These are phyloP conservation scores for Drosophila albomicans DNA, from an alignment of 1,140 invertebrate species.

Conservation along the genomic window DNA sequence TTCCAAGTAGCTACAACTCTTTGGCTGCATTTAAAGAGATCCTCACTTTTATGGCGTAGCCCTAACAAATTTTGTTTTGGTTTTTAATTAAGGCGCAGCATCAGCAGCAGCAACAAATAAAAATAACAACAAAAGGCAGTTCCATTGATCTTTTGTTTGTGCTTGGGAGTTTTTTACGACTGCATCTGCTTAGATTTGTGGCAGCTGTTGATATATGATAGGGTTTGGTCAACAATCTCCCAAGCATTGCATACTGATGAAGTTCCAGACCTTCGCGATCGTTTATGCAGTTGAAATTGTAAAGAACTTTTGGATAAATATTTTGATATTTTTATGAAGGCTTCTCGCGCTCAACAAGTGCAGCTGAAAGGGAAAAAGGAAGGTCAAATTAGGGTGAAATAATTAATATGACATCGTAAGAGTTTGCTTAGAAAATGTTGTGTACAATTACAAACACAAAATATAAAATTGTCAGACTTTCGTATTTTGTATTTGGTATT, in stretches of 20 bases:
- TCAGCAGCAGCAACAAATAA: constrained; percentile 17
- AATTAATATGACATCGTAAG: neutral
- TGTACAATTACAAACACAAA: too few relatives aligned
- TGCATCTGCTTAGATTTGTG: constrained; percentile 56
- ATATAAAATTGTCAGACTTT: too few relatives aligned
- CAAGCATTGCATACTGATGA: constrained; percentile 4
- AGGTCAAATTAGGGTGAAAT: neutral
- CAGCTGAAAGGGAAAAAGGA: neutral
- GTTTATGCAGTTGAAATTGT: constrained; percentile 7
- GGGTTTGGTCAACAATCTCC: constrained; percentile 37
- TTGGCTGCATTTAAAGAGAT: constrained; percentile 49
- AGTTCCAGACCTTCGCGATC: constrained; percentile 5
- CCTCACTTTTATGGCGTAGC: constrained; percentile 59
- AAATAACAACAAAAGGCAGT: constrained; percentile 24
- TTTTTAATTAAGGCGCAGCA: constrained; percentile 67
- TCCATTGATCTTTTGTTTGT: constrained; percentile 69
- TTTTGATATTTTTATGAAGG: constrained; percentile 23
- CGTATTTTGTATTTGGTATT: too few relatives aligned
- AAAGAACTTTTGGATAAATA: constrained; percentile 23
- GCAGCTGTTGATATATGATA: constrained; percentile 54
- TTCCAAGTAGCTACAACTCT: constrained; percentile 63
- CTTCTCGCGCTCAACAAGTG: constrained; percentile 11
- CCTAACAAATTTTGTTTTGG: constrained; percentile 61
- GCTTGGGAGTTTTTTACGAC: constrained; percentile 57
- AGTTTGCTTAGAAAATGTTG: neutral